Base-by-base conservation (phyloP, 2,113 vertebrate genomes). In the Gymnogyps californianus region DNA sequence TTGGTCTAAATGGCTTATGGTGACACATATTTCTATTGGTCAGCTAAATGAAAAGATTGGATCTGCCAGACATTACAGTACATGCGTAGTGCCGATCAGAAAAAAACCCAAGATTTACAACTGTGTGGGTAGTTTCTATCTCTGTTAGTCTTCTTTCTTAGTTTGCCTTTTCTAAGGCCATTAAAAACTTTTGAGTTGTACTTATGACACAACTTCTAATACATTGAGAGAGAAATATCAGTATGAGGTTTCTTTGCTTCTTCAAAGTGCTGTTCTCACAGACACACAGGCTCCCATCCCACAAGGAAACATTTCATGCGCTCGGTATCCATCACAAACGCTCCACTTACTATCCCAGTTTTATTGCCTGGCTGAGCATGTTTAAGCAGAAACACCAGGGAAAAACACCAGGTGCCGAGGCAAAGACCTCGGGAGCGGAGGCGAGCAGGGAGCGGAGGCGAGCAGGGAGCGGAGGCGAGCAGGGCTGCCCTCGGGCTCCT, bases 381-480 rank as follows among this genome's bases (percentile, higher is more conserved):
- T 71, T 71, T 36, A 59, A 91, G 54, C 20, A 81, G 57, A 74
- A 79, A 18, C 38, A 32, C 47, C 14, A 11, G 29, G 57, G 24
- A 1, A 51, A 69, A 51, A 57, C 0, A 0, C 36, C 42, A 74
- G 57, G 22, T 8, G 1, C 34, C 2, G 7, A 71, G 32, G 31
- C 31, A 67, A 62, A 80, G 77, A 38, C 17, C 24, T 57, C 9
- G 0, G 65, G 28, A 57, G 36, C 3, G 1, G 36, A 47, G 47
- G 17, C 4, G 2, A 49, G n/a, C 0, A 1, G 55, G 28, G 58
- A n/a, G n/a, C n/a, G n/a, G n/a, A n/a, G n/a, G n/a, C n/a, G n/a
- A n/a, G n/a, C n/a, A n/a, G 0, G 65, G 28, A 57, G 36, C 3
- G 1, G 36, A 47, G 47, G 17, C 4, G 2, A 49, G n/a, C 0